phyloP scores from a whole-genome alignment of 2,113 vertebrate species.

The Ancistrus triradiatus region DNA sequence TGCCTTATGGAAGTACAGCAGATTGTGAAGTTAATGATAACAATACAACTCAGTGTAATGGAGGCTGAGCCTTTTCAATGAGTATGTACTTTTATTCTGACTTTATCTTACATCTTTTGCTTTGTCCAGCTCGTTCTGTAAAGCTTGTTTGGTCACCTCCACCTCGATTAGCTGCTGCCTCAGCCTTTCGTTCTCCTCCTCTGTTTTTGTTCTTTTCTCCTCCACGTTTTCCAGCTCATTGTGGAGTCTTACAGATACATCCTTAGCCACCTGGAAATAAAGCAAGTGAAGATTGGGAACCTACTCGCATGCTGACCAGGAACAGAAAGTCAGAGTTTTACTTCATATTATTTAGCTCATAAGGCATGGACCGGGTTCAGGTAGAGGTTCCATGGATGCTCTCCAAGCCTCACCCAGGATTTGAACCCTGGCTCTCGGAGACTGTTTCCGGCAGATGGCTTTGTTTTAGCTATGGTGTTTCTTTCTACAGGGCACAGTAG shows the following conservation, averaged over 20 bases:
- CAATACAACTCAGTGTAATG: not conserved
- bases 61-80: not conserved
- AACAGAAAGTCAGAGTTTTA: no score
- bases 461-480: no score
- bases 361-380: no score
- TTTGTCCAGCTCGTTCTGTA: constrained; percentile 94
- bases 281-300: not conserved
- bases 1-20: constrained; percentile 66
- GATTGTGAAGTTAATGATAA: not conserved
- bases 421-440: no score
- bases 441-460: no score
- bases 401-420: no score
- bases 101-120: constrained; percentile 83
- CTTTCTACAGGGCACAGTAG: no score
- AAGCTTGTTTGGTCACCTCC: constrained; percentile 90
- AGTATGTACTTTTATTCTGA: no score
- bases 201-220: constrained; percentile 92
- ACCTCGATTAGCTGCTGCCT: constrained; percentile 93
- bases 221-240: constrained; percentile 96
- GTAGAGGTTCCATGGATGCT: no score
- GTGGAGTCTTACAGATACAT: constrained; percentile 95
- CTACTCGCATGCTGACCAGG: no score
- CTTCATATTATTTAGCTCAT: no score
- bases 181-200: constrained; percentile 95
- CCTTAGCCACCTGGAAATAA: constrained; percentile 86